Evolutionary conservation across 2,797 vertebrate genomes (phyloP).

Genomic region (Enteromius mattozi): DNA sequence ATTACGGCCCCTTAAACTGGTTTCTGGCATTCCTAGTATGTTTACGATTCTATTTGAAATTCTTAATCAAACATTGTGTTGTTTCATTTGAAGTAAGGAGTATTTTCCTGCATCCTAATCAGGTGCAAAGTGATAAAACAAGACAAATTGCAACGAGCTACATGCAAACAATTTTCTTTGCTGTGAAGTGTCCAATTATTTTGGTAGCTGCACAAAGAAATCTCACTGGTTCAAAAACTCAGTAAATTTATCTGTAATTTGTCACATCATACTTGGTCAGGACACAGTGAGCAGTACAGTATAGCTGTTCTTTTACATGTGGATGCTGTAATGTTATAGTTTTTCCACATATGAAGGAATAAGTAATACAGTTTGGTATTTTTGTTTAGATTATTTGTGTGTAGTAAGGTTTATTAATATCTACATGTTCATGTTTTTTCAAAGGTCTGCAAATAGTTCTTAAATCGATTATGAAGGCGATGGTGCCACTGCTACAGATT

Average conservation of each 20-base stretch:
- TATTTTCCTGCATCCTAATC: background rate
- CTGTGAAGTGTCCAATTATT: background rate
- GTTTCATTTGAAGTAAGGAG: background rate
- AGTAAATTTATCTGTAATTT: background rate
- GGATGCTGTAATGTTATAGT: background rate
- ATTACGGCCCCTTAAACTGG: conserved; percentile 94
- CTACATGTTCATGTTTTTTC: conserved; percentile 33
- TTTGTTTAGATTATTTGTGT: background rate
- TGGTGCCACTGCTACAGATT: conserved; percentile 97
- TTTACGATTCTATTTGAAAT: conserved; percentile 46
- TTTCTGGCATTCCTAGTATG: conserved; percentile 98
- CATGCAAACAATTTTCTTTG: background rate
- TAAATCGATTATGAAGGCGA: conserved; percentile 99
- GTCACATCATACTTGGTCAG: background rate
- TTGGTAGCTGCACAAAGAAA: background rate
- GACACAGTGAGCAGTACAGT: background rate
- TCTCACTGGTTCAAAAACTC: background rate
- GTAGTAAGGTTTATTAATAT: background rate
- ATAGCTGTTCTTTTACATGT: background rate
- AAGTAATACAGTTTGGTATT: background rate
- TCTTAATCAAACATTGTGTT: background rate
- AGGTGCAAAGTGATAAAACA: background rate
- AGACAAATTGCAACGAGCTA: background rate
- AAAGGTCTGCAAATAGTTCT: conserved; percentile 95
- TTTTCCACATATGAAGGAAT: background rate